Conservation (phyloP, 2,113 vertebrate species). For the Chaenocephalus aceratus region DNA sequence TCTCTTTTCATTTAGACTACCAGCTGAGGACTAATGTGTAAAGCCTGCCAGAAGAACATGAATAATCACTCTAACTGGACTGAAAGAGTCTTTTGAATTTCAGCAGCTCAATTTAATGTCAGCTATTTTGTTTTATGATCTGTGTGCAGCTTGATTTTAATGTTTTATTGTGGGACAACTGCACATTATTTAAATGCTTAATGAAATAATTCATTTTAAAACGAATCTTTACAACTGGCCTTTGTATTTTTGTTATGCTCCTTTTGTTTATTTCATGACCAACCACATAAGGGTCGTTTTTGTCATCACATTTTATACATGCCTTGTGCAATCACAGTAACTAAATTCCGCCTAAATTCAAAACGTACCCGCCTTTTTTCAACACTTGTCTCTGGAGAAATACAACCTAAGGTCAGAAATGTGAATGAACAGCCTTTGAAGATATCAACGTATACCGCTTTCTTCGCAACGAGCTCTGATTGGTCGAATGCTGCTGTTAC, state of each 20-base stretch:
- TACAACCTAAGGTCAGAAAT: constrained; percentile 60
- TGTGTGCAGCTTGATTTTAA: constrained; percentile 40
- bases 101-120: constrained; percentile 37
- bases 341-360: constrained; percentile 65
- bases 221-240: neutral
- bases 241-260: neutral
- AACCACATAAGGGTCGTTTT: neutral
- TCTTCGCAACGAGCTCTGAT: constrained; percentile 71
- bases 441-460: constrained; percentile 82
- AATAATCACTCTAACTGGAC: constrained; percentile 54
- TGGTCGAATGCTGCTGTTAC: constrained; percentile 78
- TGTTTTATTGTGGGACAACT: constrained; percentile 22
- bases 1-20: constrained; percentile 78
- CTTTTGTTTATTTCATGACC: constrained; percentile 13
- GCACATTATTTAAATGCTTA: constrained; percentile 53
- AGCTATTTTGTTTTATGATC: constrained; percentile 41
- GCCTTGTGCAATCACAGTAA: constrained; percentile 53
- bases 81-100: constrained; percentile 57
- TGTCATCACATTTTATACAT: neutral
- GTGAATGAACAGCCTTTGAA: constrained; percentile 78
- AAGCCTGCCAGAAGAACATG: constrained; percentile 34
- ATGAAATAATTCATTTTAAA: constrained; percentile 27
- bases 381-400: constrained; percentile 35
- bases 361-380: constrained; percentile 78
- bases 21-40: constrained; percentile 83